Percentiles rank a stretch among this genome's conserved stretches.
Conservation (phyloP, 1,140 invertebrate species). For the Brachystomella parvula region DNA sequence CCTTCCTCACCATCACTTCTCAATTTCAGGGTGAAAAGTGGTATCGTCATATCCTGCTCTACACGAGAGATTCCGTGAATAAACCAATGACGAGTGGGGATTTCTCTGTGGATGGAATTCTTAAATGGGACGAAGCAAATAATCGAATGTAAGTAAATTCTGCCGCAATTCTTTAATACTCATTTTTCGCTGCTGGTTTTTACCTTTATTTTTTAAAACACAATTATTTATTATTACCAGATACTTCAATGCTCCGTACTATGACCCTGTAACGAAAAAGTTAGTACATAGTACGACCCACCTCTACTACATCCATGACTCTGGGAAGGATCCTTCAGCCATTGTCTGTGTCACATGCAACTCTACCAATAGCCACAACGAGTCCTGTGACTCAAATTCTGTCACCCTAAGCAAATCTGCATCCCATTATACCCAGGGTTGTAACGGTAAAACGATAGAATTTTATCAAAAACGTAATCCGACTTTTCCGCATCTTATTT, state of each 20-base stretch:
- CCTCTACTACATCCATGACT: conserved; percentile 41
- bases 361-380: conserved; percentile 34
- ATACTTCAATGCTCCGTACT: conserved; percentile 41
- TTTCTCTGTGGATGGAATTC: conserved; percentile 68
- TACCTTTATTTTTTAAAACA: conserved; percentile 12
- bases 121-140: conserved; percentile 63
- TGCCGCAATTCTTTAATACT: neutral
- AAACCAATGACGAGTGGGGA: conserved; percentile 55
- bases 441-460: too few relatives aligned
- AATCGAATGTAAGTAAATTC: conserved; percentile 55
- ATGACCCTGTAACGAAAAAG: neutral
- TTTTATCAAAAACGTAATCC: too few relatives aligned
- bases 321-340: conserved; percentile 16
- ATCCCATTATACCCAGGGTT: conserved; percentile 61
- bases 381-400: conserved; percentile 53
- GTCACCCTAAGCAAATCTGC: conserved; percentile 57
- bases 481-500: too few relatives aligned
- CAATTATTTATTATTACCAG: conserved; percentile 39
- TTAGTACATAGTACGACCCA: conserved; percentile 42
- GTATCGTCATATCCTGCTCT: conserved; percentile 51
- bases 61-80: conserved; percentile 46
- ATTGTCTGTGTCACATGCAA: conserved; percentile 42
- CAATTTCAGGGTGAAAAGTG: conserved; percentile 47
- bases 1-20: conserved; percentile 44
- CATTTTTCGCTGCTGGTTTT: neutral